A percentile compares a stretch with the other conserved stretches of the same genome.
phyloP scores from a whole-genome alignment of 2,888 invertebrate genomes.

The Micropterix aruncella region DNA sequence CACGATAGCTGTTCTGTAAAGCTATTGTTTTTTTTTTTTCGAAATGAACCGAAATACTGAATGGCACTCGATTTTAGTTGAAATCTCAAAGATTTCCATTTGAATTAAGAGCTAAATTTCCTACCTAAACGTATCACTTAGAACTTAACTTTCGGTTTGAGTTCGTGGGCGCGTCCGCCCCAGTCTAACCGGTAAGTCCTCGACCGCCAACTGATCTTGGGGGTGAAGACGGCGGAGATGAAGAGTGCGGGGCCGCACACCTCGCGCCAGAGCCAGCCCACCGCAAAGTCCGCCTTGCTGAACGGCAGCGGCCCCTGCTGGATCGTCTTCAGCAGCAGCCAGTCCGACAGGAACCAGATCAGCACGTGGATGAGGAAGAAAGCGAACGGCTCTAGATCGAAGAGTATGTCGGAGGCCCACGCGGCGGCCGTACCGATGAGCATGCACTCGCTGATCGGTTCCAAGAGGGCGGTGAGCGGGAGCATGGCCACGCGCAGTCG shows the following conservation, averaged over 20 bases:
- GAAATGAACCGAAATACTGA: too few species aligned
- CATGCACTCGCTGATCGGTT: constrained; percentile 93
- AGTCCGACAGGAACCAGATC: constrained; percentile 93
- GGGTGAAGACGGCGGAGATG: constrained; percentile 72
- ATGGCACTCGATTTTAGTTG: too few species aligned
- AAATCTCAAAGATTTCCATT: too few species aligned
- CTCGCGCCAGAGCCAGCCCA: constrained; percentile 92
- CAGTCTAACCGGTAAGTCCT: constrained; percentile 83
- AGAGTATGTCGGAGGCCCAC: constrained; percentile 70
- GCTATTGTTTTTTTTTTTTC: too few species aligned
- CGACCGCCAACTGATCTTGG: constrained; percentile 87
- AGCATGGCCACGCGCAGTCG: constrained; percentile 92
- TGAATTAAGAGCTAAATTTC: too few species aligned
- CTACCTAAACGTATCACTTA: too few species aligned
- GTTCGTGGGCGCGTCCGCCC: constrained; percentile 90
- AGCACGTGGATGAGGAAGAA: constrained; percentile 89
- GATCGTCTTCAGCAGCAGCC: constrained; percentile 77
- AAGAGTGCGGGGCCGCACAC: constrained; percentile 80
- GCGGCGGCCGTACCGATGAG: constrained; percentile 84
- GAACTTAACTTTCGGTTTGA: constrained; percentile 60
- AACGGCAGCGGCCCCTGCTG: constrained; percentile 90
- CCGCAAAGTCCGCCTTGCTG: constrained; percentile 86
- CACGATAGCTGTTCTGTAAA: too few species aligned
- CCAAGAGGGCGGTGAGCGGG: constrained; percentile 78
- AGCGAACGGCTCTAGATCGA: constrained; percentile 78